Evolutionary conservation across 2,797 vertebrate genomes (phyloP), one percentile per base, ranked within the genome.

Genomic region (Telmatherina bonti): DNA sequence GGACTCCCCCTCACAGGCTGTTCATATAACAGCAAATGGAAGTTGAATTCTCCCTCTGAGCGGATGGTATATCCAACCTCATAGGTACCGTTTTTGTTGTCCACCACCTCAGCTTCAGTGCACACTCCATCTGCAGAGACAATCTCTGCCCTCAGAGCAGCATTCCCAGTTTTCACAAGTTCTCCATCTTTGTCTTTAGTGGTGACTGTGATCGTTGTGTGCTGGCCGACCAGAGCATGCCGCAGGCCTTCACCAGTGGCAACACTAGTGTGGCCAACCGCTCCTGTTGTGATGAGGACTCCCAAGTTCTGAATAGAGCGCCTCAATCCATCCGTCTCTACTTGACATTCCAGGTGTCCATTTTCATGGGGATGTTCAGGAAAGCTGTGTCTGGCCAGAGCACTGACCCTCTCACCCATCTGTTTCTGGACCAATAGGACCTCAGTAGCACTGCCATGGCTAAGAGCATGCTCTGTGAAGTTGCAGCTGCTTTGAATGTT

Each of bases 1-100:
- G 97, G 97, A 85, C 96, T 97, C 30, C 97, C 96, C 0, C 95
- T 91, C 66, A 98, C 94, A 0, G 96, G 96, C 88, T 97, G 97
- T 13, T 95, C 95, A 0, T 98, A 98, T 1, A 98, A 94, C 69
- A 94, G 91, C 84, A 98, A 81, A 0, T 96, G 93, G 76, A 98
- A 96, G 53, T 90, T 83, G 80, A 94, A 95, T 68, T 98, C 97
- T 0, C 97, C 97, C 76, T 99, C 97, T 0, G 90, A 81, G 30
- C 94, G 95, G 0, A 96, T 89, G 0, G 95, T 96, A 79, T 98
- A 99, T 16, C 95, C 94, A 9, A 97, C 94, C 90, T 99, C 97
- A 0, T 99, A 98, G 0, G 97, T 99, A 76, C 97, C 97, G 0
- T 98, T 98, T 91, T 96, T 96, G 94, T 98, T 97, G 92, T 99